Conservation (phyloP, 2,113 vertebrate genomes). For the Halichoeres trimaculatus region DNA sequence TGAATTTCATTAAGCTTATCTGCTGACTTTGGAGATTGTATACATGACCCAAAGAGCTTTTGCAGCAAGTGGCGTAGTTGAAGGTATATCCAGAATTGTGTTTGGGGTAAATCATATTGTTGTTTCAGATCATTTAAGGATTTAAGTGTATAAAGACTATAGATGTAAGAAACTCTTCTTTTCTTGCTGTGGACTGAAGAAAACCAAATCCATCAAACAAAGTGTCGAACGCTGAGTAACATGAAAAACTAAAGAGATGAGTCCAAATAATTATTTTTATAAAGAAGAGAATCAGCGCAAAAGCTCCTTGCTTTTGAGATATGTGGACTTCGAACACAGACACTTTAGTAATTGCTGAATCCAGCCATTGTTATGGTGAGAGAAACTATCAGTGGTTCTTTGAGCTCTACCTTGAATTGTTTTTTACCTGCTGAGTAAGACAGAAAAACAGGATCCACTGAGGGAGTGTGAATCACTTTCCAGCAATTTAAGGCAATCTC, state of each 20-base stretch:
- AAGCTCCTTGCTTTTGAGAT: slow-evolving; percentile 55
- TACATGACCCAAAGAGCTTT: too few species aligned
- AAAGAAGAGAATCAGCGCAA: slow-evolving; percentile 55
- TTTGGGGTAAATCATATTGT: too few species aligned
- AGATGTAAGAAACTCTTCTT: not conserved
- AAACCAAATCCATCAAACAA: too few species aligned
- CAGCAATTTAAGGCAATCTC: slow-evolving; percentile 55
- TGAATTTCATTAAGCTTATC: too few species aligned
- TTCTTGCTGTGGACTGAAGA: not conserved
- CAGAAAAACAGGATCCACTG: slow-evolving; percentile 24
- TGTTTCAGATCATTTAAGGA: too few species aligned
- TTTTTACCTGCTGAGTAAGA: slow-evolving; percentile 44
- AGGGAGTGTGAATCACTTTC: slow-evolving; percentile 48
- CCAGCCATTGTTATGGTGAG: slow-evolving; percentile 6
- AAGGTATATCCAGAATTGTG: too few species aligned
- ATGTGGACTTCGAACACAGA: slow-evolving; percentile 43
- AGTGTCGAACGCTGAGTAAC: not conserved
- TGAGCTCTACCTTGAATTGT: slow-evolving; percentile 24
- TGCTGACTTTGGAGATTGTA: too few species aligned
- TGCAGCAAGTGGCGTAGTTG: too few species aligned
- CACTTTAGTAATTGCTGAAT: slow-evolving; percentile 50
- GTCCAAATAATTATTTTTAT: slow-evolving; percentile 56
- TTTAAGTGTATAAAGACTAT: too few species aligned
- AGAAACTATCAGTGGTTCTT: slow-evolving; percentile 9
- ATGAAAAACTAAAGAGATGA: slow-evolving; percentile 43